phyloP scores from a whole-genome alignment of 92 coral and sea anemone genomes.

The Pocillopora meandrina region DNA sequence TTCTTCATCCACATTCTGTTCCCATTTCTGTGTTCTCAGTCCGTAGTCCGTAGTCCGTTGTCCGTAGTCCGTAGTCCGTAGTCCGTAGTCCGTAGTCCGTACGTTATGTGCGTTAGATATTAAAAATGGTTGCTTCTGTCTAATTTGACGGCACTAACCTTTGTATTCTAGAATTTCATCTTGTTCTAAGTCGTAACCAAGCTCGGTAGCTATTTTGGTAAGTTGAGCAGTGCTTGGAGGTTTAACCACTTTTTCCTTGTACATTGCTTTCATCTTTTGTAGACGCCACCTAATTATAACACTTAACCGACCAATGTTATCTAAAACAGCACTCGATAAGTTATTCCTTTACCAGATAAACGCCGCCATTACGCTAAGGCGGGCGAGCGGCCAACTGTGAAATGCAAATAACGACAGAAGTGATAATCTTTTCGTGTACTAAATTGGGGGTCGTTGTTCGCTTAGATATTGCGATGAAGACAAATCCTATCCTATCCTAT shows the following conservation, averaged over 20 bases:
- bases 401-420: too few species aligned
- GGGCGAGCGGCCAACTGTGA: not conserved
- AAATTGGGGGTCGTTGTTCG: too few species aligned
- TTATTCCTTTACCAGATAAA: not conserved
- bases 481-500: too few species aligned
- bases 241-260: conserved; percentile 11
- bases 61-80: too few species aligned
- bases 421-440: too few species aligned
- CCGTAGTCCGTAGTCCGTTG: too few species aligned
- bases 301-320: not conserved
- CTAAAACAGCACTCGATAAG: not conserved
- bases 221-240: not conserved
- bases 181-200: conserved; percentile 7
- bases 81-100: too few species aligned
- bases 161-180: conserved; percentile 13
- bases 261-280: not conserved
- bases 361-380: not conserved
- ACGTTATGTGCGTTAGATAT: not conserved
- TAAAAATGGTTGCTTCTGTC: not conserved
- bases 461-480: too few species aligned
- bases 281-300: not conserved
- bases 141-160: not conserved
- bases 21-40: too few species aligned
- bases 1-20: too few species aligned
- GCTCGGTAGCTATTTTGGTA: not conserved